A percentile compares a stretch with the other conserved stretches of the same genome.
Conservation (phyloP, 2,113 vertebrate genomes). For the Oncorhynchus keta region DNA sequence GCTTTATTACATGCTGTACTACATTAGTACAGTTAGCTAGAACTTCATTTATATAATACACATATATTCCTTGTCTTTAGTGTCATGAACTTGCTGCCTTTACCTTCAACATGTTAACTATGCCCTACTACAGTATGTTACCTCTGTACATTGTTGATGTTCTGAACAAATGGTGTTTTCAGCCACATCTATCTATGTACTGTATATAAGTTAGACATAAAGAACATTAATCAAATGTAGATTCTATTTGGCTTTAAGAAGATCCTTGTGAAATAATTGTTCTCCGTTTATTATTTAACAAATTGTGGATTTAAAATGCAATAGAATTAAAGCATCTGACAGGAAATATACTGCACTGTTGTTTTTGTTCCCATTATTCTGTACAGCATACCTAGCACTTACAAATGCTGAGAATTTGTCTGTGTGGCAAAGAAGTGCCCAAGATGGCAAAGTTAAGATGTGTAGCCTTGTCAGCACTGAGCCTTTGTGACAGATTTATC, state of each 20-base stretch:
- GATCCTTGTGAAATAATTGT: too few relatives aligned
- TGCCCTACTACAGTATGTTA: background rate
- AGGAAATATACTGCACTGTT: background rate
- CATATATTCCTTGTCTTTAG: background rate
- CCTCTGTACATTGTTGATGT: background rate
- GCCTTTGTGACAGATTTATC: background rate
- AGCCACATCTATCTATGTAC: background rate
- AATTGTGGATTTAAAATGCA: background rate
- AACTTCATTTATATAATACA: background rate
- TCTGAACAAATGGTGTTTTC: too few relatives aligned
- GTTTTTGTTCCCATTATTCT: background rate
- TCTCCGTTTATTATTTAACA: too few relatives aligned
- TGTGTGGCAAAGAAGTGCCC: slow-evolving; percentile 20
- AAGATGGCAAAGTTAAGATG: slow-evolving; percentile 18
- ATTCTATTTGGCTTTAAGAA: too few relatives aligned
- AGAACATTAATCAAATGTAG: background rate
- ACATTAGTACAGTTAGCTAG: slow-evolving; percentile 1
- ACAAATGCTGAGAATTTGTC: background rate
- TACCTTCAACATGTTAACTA: background rate
- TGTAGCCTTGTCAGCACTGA: slow-evolving; percentile 3
- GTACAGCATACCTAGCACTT: background rate
- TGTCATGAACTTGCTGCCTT: background rate
- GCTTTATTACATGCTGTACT: slow-evolving; percentile 2
- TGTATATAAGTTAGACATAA: background rate
- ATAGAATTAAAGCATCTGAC: background rate